Evolutionary conservation across 2,113 vertebrate genomes (phyloP).

Genomic region (Leucoraja erinaceus): DNA sequence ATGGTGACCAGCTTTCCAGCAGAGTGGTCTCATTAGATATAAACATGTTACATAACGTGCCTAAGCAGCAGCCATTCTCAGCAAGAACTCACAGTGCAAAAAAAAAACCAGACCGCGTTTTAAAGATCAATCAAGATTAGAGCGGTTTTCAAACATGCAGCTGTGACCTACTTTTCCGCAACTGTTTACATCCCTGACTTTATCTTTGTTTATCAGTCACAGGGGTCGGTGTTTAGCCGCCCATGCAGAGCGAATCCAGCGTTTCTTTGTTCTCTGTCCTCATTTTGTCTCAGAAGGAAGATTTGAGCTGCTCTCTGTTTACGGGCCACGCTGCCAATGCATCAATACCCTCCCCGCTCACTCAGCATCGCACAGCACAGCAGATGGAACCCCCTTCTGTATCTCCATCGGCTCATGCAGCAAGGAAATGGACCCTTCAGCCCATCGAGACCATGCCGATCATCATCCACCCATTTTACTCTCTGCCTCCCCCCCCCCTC

Average conservation of each 20-base stretch:
- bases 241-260: background rate
- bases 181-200: background rate
- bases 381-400: background rate
- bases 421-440: no score
- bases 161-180: conserved; percentile 8
- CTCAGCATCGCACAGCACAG: background rate
- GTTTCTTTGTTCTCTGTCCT: background rate
- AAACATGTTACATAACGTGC: conserved; percentile 7
- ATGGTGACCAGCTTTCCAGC: background rate
- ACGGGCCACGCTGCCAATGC: background rate
- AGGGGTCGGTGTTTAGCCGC: no score
- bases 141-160: conserved; percentile 14
- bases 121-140: background rate
- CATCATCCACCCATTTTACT: no score
- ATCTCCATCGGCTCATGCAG: no score
- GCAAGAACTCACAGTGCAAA: background rate
- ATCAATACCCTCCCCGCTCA: background rate
- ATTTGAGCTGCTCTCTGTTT: background rate
- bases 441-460: no score
- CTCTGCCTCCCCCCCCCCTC: no score
- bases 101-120: background rate
- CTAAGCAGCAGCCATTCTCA: background rate
- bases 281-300: background rate
- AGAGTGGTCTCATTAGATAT: background rate
- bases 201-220: background rate